Percentiles rank a stretch among this genome's conserved stretches.
phyloP scores from a whole-genome alignment of 2,797 vertebrate genomes.

The Cyclura pinguis region DNA sequence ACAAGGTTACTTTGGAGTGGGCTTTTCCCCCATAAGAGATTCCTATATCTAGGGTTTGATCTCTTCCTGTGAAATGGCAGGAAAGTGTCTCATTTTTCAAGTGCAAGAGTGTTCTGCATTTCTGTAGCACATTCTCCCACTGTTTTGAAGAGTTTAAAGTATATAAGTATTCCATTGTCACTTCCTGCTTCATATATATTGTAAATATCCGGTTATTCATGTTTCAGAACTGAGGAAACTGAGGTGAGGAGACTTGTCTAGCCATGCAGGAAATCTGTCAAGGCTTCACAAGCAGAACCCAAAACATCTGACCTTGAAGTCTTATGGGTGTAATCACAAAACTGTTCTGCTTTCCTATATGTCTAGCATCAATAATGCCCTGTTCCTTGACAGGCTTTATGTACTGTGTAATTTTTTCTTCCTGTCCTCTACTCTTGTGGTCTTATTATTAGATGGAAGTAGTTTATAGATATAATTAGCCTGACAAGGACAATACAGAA shows the following conservation, averaged over 20 bases:
- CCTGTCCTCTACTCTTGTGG: background rate
- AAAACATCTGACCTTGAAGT: background rate
- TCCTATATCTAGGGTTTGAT: background rate
- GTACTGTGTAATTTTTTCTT: conserved; percentile 5
- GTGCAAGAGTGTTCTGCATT: background rate
- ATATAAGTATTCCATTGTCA: background rate
- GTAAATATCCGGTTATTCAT: conserved; percentile 35
- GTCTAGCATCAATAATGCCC: background rate
- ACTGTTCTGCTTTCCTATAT: conserved; percentile 8
- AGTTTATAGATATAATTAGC: conserved; percentile 42
- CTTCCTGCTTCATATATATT: conserved; percentile 25
- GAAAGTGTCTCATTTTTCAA: conserved; percentile 7
- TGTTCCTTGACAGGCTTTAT: conserved; percentile 5
- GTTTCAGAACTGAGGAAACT: conserved; percentile 36
- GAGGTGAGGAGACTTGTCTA: conserved; percentile 35
- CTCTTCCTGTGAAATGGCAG: conserved; percentile 11
- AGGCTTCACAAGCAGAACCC: conserved; percentile 23
- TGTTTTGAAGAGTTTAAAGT: background rate
- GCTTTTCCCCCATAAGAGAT: conserved; percentile 7
- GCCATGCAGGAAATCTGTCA: background rate
- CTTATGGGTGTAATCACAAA: background rate
- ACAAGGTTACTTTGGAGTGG: background rate
- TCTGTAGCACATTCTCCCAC: background rate
- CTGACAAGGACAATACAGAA: conserved; percentile 11
- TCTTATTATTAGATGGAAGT: conserved; percentile 41